Evolutionary conservation across 2,888 invertebrate species (phyloP), one percentile per base, ranked within the genome.

Genomic region (Eustalomyia histrio): DNA sequence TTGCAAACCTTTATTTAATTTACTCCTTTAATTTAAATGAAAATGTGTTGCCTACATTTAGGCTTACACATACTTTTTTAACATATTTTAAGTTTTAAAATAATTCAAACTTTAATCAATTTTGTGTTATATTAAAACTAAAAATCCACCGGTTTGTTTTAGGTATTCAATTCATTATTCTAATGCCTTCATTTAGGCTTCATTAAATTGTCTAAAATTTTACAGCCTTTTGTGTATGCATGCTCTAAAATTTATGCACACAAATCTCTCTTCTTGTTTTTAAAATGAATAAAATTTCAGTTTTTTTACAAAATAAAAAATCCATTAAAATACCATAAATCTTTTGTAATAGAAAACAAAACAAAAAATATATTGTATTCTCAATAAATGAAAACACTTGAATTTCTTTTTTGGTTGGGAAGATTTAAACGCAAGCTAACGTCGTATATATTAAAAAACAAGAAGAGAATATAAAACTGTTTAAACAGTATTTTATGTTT

Each of bases 311-410:
- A 47, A 35, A 17, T 60, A 16, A 50, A 33, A 75, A 75, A 74
- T 29, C 39, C 74, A 65, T 74, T 67, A 75, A 67, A 75, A 75
- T 53, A 55, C 50, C 74, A 74, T 74, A 75, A 75, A 75, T 75
- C 74, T 75, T 67, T 58, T 53, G 35, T 35, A 52, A 33, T 39
- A 18, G 58, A 65, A 58, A 47, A 50, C 29, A 72, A 55, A 57
- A 17, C 17, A 47, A 63, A 61, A 53, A 17, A 39, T 39, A 60
- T 18, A 39, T 29, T 39, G 14, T 21, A 18, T 1, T 9, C 16
- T 39, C 43, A 50, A 17, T 64, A 73, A 55, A 47, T 43, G 47
- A 74, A 74, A 74, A 65, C 65, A 74, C 74, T 67, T 67, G 67
- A 67, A 57, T 67, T 67, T 18, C 58, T 65, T 50, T 61, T 29